phyloP scores from a whole-genome alignment of 2,113 vertebrate species.

The Xenopus laevis region DNA sequence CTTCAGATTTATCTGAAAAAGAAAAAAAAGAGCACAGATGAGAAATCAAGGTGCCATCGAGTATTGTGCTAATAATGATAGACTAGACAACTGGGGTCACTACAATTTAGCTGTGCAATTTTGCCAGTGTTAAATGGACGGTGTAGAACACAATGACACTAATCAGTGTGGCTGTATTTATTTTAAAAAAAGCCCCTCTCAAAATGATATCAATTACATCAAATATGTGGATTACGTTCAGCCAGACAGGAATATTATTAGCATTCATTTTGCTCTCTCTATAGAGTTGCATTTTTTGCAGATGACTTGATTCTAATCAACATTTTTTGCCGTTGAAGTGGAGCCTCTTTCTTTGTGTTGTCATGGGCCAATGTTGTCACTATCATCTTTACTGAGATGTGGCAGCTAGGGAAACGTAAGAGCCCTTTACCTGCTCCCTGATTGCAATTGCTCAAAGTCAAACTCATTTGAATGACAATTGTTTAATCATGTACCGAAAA shows the following conservation, averaged over 20 bases:
- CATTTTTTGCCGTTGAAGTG: neutral
- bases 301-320: slow-evolving; percentile 28
- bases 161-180: slow-evolving; percentile 22
- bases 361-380: slow-evolving; percentile 15
- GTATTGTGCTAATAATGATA: neutral
- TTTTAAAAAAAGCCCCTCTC: neutral
- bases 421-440: slow-evolving; percentile 23
- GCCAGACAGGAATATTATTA: slow-evolving; percentile 11
- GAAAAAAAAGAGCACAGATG: neutral
- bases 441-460: slow-evolving; percentile 21
- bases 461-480: slow-evolving; percentile 39
- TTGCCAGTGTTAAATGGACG: neutral
- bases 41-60: neutral
- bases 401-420: neutral
- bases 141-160: slow-evolving; percentile 3
- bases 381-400: neutral
- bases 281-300: slow-evolving; percentile 1
- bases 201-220: slow-evolving; percentile 8
- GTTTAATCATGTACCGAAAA: slow-evolving; percentile 33
- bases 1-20: slow-evolving; percentile 5
- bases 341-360: slow-evolving; percentile 7
- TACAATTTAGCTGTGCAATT: slow-evolving; percentile 3
- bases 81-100: slow-evolving; percentile 1
- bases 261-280: slow-evolving; percentile 5
- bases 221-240: slow-evolving; percentile 12